phyloP scores from a whole-genome alignment of 2,113 vertebrate species.

The Numenius arquata region DNA sequence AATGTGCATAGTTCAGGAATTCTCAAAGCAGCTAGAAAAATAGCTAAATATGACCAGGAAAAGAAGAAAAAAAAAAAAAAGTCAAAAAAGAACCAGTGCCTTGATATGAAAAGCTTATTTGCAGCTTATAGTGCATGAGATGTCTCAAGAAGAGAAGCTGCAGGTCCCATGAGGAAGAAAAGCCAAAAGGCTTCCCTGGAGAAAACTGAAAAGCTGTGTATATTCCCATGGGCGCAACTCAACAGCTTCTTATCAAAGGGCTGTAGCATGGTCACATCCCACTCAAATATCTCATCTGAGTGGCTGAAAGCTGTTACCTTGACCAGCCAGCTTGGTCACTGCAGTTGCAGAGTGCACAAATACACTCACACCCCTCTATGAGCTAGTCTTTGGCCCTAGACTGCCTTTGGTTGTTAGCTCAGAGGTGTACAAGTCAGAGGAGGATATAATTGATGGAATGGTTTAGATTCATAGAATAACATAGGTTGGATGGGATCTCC shows the following conservation, averaged over 20 bases:
- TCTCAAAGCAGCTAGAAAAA: not conserved
- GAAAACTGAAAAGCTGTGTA: not conserved
- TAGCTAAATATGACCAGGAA: not conserved
- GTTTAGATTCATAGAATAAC: not conserved
- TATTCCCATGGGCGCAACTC: not conserved
- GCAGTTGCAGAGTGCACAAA: not conserved
- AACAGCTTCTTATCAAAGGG: not conserved
- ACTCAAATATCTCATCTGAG: not conserved
- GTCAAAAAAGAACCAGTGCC: too few species aligned
- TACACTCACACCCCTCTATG: not conserved
- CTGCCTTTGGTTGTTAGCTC: not conserved
- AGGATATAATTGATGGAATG: not conserved
- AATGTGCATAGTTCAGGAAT: not conserved
- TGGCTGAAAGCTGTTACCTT: not conserved
- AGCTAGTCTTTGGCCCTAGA: not conserved
- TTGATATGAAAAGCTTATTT: not conserved
- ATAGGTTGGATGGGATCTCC: not conserved
- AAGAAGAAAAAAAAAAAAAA: not conserved
- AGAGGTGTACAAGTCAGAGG: not conserved
- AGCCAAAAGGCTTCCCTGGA: not conserved
- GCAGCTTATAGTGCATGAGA: not conserved
- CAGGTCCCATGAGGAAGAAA: not conserved
- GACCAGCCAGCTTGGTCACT: not conserved
- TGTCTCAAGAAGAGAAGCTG: not conserved
- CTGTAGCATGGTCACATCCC: not conserved